These are phyloP conservation scores for Caenorhabditis afra DNA, from an alignment of 2,888 invertebrate genomes.

Conservation along the genomic window DNA sequence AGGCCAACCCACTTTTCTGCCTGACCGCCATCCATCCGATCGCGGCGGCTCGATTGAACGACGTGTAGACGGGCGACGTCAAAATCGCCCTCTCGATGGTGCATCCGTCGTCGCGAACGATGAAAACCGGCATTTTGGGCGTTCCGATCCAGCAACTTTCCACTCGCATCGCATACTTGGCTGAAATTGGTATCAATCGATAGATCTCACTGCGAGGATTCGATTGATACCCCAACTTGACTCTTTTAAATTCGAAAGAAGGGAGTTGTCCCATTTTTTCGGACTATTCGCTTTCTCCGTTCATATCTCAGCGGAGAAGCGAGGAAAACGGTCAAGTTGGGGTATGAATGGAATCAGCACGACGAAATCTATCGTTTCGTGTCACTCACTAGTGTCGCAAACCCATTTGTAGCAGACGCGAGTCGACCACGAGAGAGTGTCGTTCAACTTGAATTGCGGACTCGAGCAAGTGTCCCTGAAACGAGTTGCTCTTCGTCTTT, in stretches of 20 bases:
- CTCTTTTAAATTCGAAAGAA: neutral
- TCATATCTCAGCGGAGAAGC: too few relatives aligned
- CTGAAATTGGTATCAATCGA: conserved; percentile 41
- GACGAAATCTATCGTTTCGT: too few relatives aligned
- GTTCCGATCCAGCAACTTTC: conserved; percentile 67
- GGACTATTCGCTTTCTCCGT: too few relatives aligned
- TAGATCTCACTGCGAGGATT: too few relatives aligned
- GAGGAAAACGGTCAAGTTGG: neutral
- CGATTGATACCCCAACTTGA: neutral
- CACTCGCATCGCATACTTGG: conserved; percentile 66
- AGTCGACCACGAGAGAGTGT: conserved; percentile 65
- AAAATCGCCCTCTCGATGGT: conserved; percentile 64
- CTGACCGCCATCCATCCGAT: conserved; percentile 66
- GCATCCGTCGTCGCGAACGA: conserved; percentile 62
- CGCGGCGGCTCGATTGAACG: conserved; percentile 58
- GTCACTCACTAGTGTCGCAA: conserved; percentile 61
- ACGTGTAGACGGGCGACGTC: conserved; percentile 61
- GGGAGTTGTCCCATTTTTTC: neutral
- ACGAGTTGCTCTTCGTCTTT: too few relatives aligned
- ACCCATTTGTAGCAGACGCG: conserved; percentile 67
- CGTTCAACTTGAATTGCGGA: conserved; percentile 51
- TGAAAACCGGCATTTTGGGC: conserved; percentile 60
- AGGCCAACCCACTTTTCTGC: conserved; percentile 59
- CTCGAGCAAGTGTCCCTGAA: conserved; percentile 58
- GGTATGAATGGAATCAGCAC: neutral